Base-by-base conservation (phyloP, 2,797 vertebrate genomes). In the Buceros bicornis region DNA sequence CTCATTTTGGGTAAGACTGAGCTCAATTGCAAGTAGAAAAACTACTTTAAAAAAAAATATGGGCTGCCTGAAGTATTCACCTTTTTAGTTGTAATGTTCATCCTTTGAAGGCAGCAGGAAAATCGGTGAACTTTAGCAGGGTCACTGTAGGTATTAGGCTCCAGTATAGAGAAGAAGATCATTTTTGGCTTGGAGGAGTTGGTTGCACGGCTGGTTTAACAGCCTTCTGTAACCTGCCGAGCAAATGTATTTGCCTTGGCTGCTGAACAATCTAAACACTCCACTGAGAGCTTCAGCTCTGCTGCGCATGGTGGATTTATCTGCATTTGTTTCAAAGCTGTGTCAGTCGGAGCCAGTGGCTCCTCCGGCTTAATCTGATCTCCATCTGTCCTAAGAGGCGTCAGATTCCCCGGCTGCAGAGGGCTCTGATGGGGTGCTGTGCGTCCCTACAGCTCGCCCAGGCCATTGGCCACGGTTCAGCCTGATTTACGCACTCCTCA, bases 201-300 rank as follows among this genome's bases (percentile, higher is more conserved):
- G 78, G 83, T 94, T 94, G 91, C 88, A 95, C 0, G 43, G 89
- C 94, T 96, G 93, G 91, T 94, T 95, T 94, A 88, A 45, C 95
- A 93, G 78, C 86, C 93, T 91, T 82, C 91, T 90, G 9, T 57
- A 93, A 96, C 96, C 92, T 97, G 95, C 94, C 89, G 93, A 92
- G 92, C 73, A 90, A 82, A 95, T 22, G 57, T 93, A 74, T 95
- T 96, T 96, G 86, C 86, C 95, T 96, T 96, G 96, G 95, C 96
- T 92, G 81, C 60, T 1, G 45, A 93, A 54, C 94, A 96, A 90
- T 62, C 86, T 12, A 78, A 95, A 92, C 42, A 57, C 74, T 93
- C 61, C 42, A 20, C 24, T 1, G 20, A 89, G 83, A 80, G 74
- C 87, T 66, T n/a, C 0, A 0, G 47, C 70, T 67, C 88, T 4